Evolutionary conservation across 2,888 invertebrate species (phyloP).

Genomic region (Stictocephala bisonia): DNA sequence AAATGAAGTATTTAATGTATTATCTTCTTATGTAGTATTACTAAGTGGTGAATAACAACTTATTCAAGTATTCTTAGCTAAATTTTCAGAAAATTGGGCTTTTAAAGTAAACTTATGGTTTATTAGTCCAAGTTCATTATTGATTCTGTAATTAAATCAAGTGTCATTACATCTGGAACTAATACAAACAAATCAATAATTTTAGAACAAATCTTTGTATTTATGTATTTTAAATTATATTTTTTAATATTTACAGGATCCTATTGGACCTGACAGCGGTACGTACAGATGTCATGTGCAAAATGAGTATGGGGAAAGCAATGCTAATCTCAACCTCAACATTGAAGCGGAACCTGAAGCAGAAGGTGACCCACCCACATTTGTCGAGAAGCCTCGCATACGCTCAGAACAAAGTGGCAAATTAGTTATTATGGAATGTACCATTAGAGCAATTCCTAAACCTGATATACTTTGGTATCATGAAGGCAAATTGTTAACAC

Average conservation of each 20-base stretch:
- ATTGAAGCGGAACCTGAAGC: slow-evolving; percentile 97
- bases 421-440: slow-evolving; percentile 88
- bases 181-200: no score
- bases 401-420: slow-evolving; percentile 86
- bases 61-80: no score
- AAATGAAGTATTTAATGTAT: no score
- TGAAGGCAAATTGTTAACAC: slow-evolving; percentile 81
- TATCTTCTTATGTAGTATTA: no score
- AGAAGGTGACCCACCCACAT: slow-evolving; percentile 93
- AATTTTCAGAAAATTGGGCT: no score
- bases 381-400: slow-evolving; percentile 90
- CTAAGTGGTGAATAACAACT: no score
- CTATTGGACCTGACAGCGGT: slow-evolving; percentile 83
- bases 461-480: slow-evolving; percentile 87
- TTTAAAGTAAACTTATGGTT: no score
- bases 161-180: no score
- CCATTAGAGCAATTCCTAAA: slow-evolving; percentile 83
- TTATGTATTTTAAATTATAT: not conserved
- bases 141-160: no score
- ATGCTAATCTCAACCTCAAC: slow-evolving; percentile 95
- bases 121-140: no score
- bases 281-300: slow-evolving; percentile 94
- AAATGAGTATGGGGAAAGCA: slow-evolving; percentile 96
- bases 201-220: no score
- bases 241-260: slow-evolving; percentile 71